Base-by-base conservation (phyloP, 2,113 vertebrate species). In the Verasper variegatus region DNA sequence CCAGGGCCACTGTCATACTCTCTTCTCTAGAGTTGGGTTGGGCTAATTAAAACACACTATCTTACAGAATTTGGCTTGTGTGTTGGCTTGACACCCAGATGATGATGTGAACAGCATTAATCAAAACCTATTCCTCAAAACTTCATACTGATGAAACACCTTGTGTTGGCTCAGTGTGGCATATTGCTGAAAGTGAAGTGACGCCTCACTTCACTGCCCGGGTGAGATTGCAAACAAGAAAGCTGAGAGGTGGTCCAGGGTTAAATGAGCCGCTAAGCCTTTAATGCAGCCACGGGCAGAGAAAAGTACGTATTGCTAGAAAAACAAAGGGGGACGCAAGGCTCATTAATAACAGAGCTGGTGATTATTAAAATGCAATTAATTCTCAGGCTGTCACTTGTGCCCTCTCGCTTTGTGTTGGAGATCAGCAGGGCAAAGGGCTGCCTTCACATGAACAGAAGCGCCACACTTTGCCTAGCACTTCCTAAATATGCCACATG, bases 311-410 rank as follows among this genome's bases (percentile, higher is more conserved):
- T 63, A 64, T 27, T 56, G 65, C 42, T 67, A 6, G 56, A 77
- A 77, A 78, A 78, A 80, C 23, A 81, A 68, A 54, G 20, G 11
- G 12, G 51, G 21, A 35, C 11, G 3, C 59, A 52, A 73, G 27
- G 62, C 62, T 78, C 65, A 78, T 83, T 92, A 73, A 82, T 73
- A 79, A 82, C 59, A 47, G 71, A 73, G 56, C 37, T n/a, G 55
- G 21, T 47, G 18, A 86, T 74, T 85, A 88, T 81, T 83, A 88
- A 77, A 90, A 85, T 56, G 51, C 74, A 86, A 86, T 90, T 81
- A 79, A 85, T 86, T 81, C 68, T 71, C 27, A 56, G 73, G 61
- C 57, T 67, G 65, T 57, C 61, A 71, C 72, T 75, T 56, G 23
- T 71, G 75, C 40, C 20, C 63, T 80, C 68, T 85, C 60, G 6